These are phyloP conservation scores for Excalfactoria chinensis DNA, from an alignment of 2,113 vertebrate genomes.

Conservation along the genomic window DNA sequence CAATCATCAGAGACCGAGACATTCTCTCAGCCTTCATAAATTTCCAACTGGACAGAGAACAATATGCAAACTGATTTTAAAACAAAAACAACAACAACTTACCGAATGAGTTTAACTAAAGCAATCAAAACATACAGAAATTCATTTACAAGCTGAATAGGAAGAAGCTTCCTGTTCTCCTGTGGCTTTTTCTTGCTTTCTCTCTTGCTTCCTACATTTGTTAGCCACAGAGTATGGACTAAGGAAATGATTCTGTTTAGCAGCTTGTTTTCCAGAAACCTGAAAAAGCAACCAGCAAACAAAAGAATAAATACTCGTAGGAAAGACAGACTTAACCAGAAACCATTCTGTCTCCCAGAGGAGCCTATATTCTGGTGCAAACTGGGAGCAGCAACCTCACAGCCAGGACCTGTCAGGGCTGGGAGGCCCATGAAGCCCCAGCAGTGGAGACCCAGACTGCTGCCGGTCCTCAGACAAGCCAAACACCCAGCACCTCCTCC, in stretches of 20 bases:
- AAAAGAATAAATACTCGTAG: not conserved
- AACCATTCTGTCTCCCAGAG: not conserved
- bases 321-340: not conserved
- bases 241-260: constrained; percentile 82
- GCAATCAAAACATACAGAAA: constrained; percentile 82
- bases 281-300: constrained; percentile 41
- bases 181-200: not conserved
- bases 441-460: not conserved
- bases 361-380: not conserved
- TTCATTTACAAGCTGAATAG: constrained; percentile 86
- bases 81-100: not conserved
- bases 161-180: constrained; percentile 81
- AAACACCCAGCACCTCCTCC: not conserved
- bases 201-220: constrained; percentile 83
- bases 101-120: constrained; percentile 83
- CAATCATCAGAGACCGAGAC: not conserved
- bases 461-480: not conserved
- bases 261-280: constrained; percentile 83
- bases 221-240: constrained; percentile 87
- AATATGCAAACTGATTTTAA: not conserved
- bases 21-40: not conserved
- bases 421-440: not conserved
- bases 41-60: not conserved
- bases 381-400: not conserved
- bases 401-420: not conserved